Percentiles rank a stretch among this genome's conserved stretches.
phyloP scores from a whole-genome alignment of 2,113 vertebrate genomes.

The Anser brachyrhynchus region DNA sequence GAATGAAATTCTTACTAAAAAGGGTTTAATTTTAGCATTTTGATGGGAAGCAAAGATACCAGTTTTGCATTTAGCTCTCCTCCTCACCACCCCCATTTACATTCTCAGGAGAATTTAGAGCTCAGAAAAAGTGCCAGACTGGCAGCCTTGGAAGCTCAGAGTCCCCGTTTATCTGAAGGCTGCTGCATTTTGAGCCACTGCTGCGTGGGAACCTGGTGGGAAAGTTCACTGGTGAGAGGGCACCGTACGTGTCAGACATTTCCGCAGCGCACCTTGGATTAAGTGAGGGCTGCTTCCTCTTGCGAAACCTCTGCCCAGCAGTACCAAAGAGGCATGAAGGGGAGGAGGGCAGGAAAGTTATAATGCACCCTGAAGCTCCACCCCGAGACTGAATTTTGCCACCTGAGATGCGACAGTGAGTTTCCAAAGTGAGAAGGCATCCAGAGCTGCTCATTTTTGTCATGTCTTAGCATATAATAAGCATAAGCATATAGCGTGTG shows the following conservation, averaged over 20 bases:
- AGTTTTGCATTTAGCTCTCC: not conserved
- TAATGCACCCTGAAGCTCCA: not conserved
- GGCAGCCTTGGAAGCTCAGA: not conserved
- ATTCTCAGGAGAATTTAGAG: slow-evolving; percentile 3
- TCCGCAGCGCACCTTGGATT: not conserved
- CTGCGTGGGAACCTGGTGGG: not conserved
- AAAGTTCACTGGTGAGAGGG: not conserved
- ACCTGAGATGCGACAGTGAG: not conserved
- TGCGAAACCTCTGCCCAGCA: not conserved
- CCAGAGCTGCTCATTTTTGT: not conserved
- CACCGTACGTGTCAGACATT: not conserved
- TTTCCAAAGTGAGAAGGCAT: not conserved
- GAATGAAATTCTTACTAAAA: slow-evolving; percentile 15
- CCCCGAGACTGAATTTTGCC: not conserved
- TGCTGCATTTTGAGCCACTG: not conserved
- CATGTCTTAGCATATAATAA: not conserved
- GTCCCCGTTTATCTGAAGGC: not conserved
- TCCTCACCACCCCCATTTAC: not conserved
- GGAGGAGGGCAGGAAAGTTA: not conserved
- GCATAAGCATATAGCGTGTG: not conserved
- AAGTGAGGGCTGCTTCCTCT: not conserved
- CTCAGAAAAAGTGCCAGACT: slow-evolving; percentile 1
- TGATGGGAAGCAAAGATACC: not conserved
- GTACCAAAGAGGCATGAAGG: not conserved
- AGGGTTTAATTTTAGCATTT: not conserved